Base-by-base conservation (phyloP, 1,140 invertebrate species). In the Proctacanthus coquilletti region DNA sequence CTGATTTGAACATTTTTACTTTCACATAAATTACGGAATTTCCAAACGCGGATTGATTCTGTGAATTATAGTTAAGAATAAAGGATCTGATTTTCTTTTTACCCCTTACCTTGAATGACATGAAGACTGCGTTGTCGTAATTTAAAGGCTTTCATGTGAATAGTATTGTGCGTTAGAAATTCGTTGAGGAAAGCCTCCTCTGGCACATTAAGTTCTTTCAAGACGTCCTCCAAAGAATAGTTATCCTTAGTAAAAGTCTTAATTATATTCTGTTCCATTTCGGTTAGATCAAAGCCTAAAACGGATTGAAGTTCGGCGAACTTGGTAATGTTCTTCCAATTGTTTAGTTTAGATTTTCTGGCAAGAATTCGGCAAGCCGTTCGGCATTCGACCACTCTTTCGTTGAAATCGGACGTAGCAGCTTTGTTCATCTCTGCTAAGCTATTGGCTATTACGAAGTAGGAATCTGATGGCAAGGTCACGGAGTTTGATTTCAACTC, bases 371-470 rank as follows among this genome's bases (percentile, higher is more conserved):
- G 80, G 9, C 84, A 77, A 14, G 87, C 88, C 9, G 97, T 56
- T 43, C 85, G 72, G 55, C 92, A 96, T 67, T 97, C 92, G n/a
- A 83, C 77, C 8, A 98, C 93, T 41, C 96, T 67, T 40, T 76
- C 74, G 64, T 99, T 99, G 56, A 78, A 99, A 53, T 93, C 76
- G 11, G 68, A 66, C 0, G 84, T 85, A 5, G 87, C 83, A 3
- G 92, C 94, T 69, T 99, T 99, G 57, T 98, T 97, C 43, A 84
- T 75, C 51, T 82, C 76, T 0, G 78, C 79, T 48, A 92, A 68
- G 60, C 86, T 91, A 53, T 98, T 91, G 6, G 87, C 81, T 34
- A 99, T 83, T 5, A 97, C 85, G 66, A 98, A 98, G 6, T 77
- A 74, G 29, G 79, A 80, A 40, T 77, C 76, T 39, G 68, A 49